Evolutionary conservation across 2,797 vertebrate genomes (phyloP).

Genomic region (Tamandua tetradactyla): DNA sequence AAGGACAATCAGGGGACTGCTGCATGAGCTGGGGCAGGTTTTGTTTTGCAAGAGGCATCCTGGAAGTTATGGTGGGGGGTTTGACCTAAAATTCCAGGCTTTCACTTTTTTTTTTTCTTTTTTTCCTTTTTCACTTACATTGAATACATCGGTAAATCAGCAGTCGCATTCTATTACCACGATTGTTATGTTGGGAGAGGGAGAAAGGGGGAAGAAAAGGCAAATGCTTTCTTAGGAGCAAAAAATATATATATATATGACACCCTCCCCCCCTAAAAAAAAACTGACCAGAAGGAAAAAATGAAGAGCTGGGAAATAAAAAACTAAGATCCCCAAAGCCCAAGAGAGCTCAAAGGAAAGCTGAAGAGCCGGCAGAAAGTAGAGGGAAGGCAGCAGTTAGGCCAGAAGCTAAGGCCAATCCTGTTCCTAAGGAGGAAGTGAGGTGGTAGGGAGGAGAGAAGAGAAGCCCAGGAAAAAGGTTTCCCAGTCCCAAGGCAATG

Average conservation of each 20-base stretch:
- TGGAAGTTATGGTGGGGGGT: too few species aligned
- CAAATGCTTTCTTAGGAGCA: conserved; percentile 77
- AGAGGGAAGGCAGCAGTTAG: conserved; percentile 60
- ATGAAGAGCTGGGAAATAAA: conserved; percentile 53
- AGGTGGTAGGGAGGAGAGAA: not conserved
- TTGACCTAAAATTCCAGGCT: too few species aligned
- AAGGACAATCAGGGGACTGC: too few species aligned
- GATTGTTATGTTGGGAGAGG: conserved; percentile 84
- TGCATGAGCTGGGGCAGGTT: too few species aligned
- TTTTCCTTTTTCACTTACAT: conserved; percentile 86
- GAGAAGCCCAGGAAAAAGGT: conserved; percentile 41
- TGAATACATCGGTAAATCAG: conserved; percentile 87
- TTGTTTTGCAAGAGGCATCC: too few species aligned
- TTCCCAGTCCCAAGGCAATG: conserved; percentile 56
- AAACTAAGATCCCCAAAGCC: conserved; percentile 60
- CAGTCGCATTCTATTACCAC: conserved; percentile 84
- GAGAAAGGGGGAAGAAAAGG: conserved; percentile 69
- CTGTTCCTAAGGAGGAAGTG: conserved; percentile 12
- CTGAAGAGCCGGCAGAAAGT: conserved; percentile 60
- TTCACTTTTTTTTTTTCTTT: too few species aligned
- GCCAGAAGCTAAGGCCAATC: conserved; percentile 71
- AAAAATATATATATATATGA: conserved; percentile 9
- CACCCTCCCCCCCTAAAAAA: not conserved
- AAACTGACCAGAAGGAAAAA: conserved; percentile 63
- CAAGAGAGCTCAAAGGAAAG: conserved; percentile 68